Percentiles rank a stretch among this genome's conserved stretches.
Evolutionary conservation across 2,797 vertebrate species (phyloP).

Genomic region (Melanotaenia nigrans): DNA sequence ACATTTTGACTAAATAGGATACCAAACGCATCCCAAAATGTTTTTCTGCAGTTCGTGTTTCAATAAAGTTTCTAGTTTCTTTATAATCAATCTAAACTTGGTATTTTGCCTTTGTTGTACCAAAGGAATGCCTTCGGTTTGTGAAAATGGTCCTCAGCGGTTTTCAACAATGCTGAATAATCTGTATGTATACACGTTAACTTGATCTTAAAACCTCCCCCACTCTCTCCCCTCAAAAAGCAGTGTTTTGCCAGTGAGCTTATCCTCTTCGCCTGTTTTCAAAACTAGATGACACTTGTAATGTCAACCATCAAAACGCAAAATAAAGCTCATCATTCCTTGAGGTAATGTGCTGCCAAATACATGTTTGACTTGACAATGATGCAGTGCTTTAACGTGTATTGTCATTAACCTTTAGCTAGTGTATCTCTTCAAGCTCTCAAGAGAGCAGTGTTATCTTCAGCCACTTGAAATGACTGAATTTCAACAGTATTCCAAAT

Average conservation of each 20-base stretch:
- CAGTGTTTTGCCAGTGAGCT: conserved; percentile 66
- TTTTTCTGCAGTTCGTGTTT: conserved; percentile 84
- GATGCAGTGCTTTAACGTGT: conserved; percentile 78
- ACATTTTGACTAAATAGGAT: conserved; percentile 85
- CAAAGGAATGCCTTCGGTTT: conserved; percentile 76
- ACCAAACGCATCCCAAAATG: conserved; percentile 84
- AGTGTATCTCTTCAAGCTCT: conserved; percentile 78
- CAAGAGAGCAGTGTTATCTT: conserved; percentile 73
- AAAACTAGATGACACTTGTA: conserved; percentile 78
- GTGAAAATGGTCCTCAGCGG: conserved; percentile 69
- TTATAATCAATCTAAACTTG: conserved; percentile 83
- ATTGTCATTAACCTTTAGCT: conserved; percentile 78
- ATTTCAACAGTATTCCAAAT: conserved; percentile 85
- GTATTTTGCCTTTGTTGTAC: conserved; percentile 85
- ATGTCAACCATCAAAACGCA: conserved; percentile 67
- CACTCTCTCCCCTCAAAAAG: conserved; percentile 25
- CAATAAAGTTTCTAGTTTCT: conserved; percentile 87
- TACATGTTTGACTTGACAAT: conserved; percentile 76
- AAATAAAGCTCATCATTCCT: conserved; percentile 77
- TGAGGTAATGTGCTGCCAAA: conserved; percentile 83
- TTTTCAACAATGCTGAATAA: conserved; percentile 64
- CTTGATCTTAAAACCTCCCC: conserved; percentile 42
- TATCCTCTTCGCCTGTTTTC: conserved; percentile 73
- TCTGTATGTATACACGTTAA: conserved; percentile 72
- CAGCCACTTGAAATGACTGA: conserved; percentile 82